A percentile compares a stretch with the other conserved stretches of the same genome.
Conservation (phyloP, 2,797 vertebrate species). For the Carapus acus region DNA sequence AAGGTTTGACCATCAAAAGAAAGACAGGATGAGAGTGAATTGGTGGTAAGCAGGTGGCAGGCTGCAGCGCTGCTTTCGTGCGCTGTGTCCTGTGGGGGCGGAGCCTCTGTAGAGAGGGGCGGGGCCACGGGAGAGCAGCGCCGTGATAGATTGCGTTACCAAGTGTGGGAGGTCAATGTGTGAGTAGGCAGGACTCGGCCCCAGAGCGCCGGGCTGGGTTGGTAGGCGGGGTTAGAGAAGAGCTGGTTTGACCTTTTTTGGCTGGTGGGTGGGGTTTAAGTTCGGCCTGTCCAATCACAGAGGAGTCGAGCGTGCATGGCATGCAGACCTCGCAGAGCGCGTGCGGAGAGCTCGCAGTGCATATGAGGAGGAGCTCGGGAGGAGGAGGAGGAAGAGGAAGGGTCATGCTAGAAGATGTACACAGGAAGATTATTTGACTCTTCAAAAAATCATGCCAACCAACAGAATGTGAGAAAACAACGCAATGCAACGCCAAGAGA, state of each 20-base stretch:
- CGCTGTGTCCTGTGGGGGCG: slow-evolving; percentile 61
- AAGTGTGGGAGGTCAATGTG: slow-evolving; percentile 61
- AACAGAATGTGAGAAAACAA: slow-evolving; percentile 99
- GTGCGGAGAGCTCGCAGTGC: slow-evolving; percentile 77
- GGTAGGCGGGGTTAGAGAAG: no score
- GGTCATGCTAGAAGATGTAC: slow-evolving; percentile 99
- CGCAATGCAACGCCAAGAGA: slow-evolving; percentile 91
- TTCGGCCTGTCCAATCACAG: slow-evolving; percentile 75
- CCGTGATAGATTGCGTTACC: slow-evolving; percentile 34
- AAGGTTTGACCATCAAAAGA: slow-evolving; percentile 58
- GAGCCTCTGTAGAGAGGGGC: slow-evolving; percentile 20
- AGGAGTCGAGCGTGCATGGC: slow-evolving; percentile 77
- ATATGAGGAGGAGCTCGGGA: slow-evolving; percentile 90
- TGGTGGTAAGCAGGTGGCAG: slow-evolving; percentile 69
- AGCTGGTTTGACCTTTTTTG: slow-evolving; percentile 22
- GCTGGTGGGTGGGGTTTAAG: slow-evolving; percentile 29
- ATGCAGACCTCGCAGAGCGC: slow-evolving; percentile 75
- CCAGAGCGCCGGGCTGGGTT: slow-evolving; percentile 27
- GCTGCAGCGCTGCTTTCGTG: slow-evolving; percentile 73
- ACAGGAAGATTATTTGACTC: slow-evolving; percentile 99
- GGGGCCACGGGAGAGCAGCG: slow-evolving; percentile 76
- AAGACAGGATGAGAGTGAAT: slow-evolving; percentile 69
- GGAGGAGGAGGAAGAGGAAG: no score
- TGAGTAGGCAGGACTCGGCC: slow-evolving; percentile 66
- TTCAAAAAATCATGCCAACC: slow-evolving; percentile 99